Evolutionary conservation across 1,140 invertebrate genomes (phyloP), one percentile per base, ranked within the genome.

Genomic region (Eumaeus atala): DNA sequence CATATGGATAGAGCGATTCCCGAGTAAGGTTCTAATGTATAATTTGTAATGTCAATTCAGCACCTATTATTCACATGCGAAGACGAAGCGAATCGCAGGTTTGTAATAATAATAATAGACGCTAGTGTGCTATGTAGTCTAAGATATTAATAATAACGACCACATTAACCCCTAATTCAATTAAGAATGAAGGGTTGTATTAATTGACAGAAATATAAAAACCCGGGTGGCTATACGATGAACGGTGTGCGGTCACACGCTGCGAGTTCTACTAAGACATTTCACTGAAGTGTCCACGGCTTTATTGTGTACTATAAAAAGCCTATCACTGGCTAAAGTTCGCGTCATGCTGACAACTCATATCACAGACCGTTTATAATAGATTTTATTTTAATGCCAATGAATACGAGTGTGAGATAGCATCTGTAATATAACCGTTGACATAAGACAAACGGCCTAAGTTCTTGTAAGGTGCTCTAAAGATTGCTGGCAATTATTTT

Each of bases 321-420:
- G 17, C 49, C 61, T 59, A 78, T 76, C 66, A 74, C 63, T 67
- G 63, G 72, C 56, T 64, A 56, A 36, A 59, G 61, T 68, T 73
- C 68, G 73, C 62, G 72, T 86, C 83, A 86, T 77, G 83, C 83
- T 86, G 83, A 86, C 81, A 83, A 70, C 56, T 71, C 83, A 74
- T 84, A 72, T 83, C 62, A 79, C 72, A 77, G 74, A 80, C 76
- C 77, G 73, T 83, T 84, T 77, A 77, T 84, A 75, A 84, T 72
- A 67, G 65, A 79, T 73, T 75, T 79, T 77, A 75, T 81, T 77
- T 70, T 64, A 67, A 61, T 49, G 67, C 64, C 59, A 67, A 63
- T 61, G 40, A 14, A 51, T 49, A 52, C n/a, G n/a, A n/a, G n/a
- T n/a, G n/a, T n/a, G n/a, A 67, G 80, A 84, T 84, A 79, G 60